Conservation (phyloP, 2,113 vertebrate species). For the Bubalus kerabau region DNA sequence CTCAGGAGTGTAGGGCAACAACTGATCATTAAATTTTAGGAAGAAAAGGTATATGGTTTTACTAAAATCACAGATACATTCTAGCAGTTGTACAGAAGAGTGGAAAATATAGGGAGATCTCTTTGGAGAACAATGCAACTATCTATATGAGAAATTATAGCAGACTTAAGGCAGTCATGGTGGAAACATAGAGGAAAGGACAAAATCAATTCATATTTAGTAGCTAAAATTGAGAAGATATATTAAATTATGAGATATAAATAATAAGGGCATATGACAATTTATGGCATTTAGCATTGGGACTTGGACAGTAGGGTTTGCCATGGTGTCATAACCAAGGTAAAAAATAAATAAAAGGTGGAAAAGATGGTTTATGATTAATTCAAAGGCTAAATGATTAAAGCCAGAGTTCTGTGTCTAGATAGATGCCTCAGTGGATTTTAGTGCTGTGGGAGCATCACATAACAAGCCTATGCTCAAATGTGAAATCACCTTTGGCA, state of each 20-base stretch:
- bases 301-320: not conserved
- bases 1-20: not conserved
- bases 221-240: not conserved
- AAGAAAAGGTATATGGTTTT: not conserved
- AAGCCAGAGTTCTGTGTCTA: not conserved
- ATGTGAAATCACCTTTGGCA: not conserved
- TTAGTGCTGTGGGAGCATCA: not conserved
- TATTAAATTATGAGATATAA: not conserved
- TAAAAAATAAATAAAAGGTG: not conserved
- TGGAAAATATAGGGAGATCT: not conserved
- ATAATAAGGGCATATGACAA: not conserved
- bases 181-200: not conserved
- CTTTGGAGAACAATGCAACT: not conserved
- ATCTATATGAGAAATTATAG: not conserved
- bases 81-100: not conserved
- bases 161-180: not conserved
- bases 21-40: not conserved
- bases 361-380: not conserved
- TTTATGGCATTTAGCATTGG: not conserved
- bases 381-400: not conserved
- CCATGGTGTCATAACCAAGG: not conserved
- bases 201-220: not conserved
- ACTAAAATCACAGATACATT: not conserved
- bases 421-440: not conserved
- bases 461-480: not conserved